Evolutionary conservation across 2,888 invertebrate species (phyloP).

Genomic region (Parelbella ahira): DNA sequence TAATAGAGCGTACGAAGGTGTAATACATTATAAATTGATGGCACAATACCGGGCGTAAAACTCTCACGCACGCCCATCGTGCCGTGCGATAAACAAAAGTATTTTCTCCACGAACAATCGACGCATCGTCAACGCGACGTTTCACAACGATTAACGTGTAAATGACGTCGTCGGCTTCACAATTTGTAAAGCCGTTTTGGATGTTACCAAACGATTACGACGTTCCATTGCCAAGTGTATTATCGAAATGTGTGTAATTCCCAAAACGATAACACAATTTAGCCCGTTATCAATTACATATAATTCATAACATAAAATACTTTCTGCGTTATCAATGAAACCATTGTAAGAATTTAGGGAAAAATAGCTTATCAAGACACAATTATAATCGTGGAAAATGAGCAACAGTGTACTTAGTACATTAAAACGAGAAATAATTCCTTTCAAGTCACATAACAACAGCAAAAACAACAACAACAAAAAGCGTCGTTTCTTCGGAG

Average conservation of each 20-base stretch:
- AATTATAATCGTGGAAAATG: not conserved
- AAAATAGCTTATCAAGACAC: no score
- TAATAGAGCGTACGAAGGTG: constrained; percentile 68
- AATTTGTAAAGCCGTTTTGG: constrained; percentile 27
- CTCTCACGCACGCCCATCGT: constrained; percentile 70
- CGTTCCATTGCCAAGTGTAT: constrained; percentile 19
- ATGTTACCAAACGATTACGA: no score
- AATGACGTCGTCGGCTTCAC: constrained; percentile 24
- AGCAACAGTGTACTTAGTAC: not conserved
- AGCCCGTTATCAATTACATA: constrained; percentile 13
- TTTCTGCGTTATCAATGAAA: no score
- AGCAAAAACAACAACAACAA: constrained; percentile 9
- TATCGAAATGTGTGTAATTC: constrained; percentile 10
- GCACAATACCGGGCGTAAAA: constrained; percentile 57
- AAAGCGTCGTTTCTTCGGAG: constrained; percentile 21
- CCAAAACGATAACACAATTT: constrained; percentile 21
- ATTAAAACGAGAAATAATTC: constrained; percentile 8
- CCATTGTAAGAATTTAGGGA: no score
- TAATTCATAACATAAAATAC: constrained; percentile 1
- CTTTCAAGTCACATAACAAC: constrained; percentile 13
- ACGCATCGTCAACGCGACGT: constrained; percentile 52
- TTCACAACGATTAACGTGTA: constrained; percentile 50
- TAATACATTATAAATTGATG: constrained; percentile 67
- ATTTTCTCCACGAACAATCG: constrained; percentile 58
- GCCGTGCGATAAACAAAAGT: constrained; percentile 57